phyloP scores from a whole-genome alignment of 1,140 invertebrate genomes.

The Listronotus bonariensis region DNA sequence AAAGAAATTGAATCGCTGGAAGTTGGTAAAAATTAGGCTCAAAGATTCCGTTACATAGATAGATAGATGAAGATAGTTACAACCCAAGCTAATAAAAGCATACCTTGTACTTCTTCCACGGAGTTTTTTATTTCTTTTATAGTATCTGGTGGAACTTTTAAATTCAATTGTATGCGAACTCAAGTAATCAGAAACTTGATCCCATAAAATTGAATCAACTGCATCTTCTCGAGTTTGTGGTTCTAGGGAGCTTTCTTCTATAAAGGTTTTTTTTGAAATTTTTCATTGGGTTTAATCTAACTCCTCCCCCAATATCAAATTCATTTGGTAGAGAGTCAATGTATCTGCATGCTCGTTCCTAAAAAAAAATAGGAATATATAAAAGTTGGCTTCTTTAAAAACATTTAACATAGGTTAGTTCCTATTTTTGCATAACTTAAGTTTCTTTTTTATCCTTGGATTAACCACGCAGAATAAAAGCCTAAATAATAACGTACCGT shows the following conservation, averaged over 20 bases:
- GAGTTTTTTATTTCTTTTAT: constrained; percentile 71
- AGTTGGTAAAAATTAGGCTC: no score
- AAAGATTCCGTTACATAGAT: no score
- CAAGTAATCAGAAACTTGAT: constrained; percentile 74
- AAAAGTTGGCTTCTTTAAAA: no score
- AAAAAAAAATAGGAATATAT: no score
- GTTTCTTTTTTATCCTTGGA: no score
- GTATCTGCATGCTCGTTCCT: constrained; percentile 71
- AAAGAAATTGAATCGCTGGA: no score
- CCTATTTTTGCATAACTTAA: no score
- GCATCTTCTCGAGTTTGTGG: constrained; percentile 73
- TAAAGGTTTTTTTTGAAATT: constrained; percentile 58
- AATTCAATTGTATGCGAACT: constrained; percentile 79
- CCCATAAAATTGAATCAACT: constrained; percentile 74
- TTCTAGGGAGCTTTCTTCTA: constrained; percentile 66
- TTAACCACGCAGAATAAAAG: no score
- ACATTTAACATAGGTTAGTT: no score
- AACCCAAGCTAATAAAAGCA: no score
- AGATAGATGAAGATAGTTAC: no score
- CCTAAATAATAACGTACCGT: no score
- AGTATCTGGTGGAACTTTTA: constrained; percentile 70
- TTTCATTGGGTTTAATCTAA: constrained; percentile 65
- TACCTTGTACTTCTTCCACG: constrained; percentile 61
- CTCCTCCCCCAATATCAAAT: constrained; percentile 67
- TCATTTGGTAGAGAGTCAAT: constrained; percentile 65